Evolutionary conservation across 2,113 vertebrate genomes (phyloP), one percentile per base, ranked within the genome.

Genomic region (Lampris incognitus): DNA sequence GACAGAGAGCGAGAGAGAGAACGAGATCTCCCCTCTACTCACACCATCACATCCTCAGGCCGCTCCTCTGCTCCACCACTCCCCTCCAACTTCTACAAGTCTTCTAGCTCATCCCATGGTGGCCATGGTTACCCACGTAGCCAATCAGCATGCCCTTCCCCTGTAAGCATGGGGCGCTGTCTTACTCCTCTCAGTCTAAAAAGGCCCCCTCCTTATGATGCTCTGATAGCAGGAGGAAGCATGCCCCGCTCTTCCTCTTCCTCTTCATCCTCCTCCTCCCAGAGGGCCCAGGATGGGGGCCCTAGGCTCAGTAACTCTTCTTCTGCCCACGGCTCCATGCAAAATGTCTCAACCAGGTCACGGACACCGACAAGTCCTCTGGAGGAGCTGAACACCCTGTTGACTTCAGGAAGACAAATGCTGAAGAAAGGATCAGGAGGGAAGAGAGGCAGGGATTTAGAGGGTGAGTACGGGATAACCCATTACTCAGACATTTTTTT

Each of bases 61-160:
- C 96, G 97, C 58, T 96, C 95, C 0, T 97, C 97, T 0, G 97
- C 97, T 36, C 98, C 98, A 1, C 97, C 97, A 3, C 95, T 97
- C 39, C 94, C 95, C 13, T 97, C 97, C 82, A 94, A 94, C 2
- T 85, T 95, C 38, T 97, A 97, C 90, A 95, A 97, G 91, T 95
- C 97, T 0, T 95, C 96, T 39, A 77, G 91, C 48, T 95, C 96
- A 3, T 89, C 95, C 24, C 97, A 97, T 0, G 90, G 97, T 57
- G 97, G 96, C 2, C 96, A 97, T 0, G 96, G 96, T 73, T 97
- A 96, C 78, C 96, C 97, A 3, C 96, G 96, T 76, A 97, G 96
- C 87, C 97, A 97, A 76, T 98, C 98, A 10, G 95, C 96, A 44
- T 98, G 97, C 62, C 97, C 98, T 0, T 99, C 97, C 39, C 98